Conservation (phyloP, 2,113 vertebrate genomes). For the Emberiza fucata region DNA sequence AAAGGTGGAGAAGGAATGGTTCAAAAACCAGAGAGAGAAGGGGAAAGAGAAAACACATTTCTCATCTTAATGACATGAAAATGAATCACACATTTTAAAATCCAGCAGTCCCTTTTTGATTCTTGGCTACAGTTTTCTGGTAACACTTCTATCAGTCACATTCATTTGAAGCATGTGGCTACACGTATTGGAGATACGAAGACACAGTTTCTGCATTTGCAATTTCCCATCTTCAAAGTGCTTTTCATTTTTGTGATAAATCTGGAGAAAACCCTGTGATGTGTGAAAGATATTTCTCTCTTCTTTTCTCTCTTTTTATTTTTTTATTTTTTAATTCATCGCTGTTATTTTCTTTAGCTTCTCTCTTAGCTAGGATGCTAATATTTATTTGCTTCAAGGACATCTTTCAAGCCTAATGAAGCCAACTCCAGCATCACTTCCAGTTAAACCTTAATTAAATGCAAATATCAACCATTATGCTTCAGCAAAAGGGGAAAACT, state of each 20-base stretch:
- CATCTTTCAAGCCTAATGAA: constrained; percentile 11
- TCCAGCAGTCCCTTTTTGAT: neutral
- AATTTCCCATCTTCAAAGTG: neutral
- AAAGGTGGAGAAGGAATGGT: neutral
- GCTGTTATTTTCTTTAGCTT: neutral
- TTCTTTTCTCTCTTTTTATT: neutral
- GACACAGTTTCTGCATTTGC: constrained; percentile 17
- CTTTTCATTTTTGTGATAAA: constrained; percentile 8
- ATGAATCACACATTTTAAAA: constrained; percentile 34
- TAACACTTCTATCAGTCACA: constrained; percentile 55
- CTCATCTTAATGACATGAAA: neutral
- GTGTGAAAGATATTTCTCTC: neutral
- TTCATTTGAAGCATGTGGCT: neutral
- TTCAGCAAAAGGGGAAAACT: constrained; percentile 13
- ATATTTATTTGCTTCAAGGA: constrained; percentile 49
- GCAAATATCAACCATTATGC: neutral
- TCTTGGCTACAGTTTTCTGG: neutral
- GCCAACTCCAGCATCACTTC: neutral
- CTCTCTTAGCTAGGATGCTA: neutral
- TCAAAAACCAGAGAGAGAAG: neutral
- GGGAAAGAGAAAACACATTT: neutral
- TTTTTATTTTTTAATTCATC: neutral
- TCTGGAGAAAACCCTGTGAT: constrained; percentile 20
- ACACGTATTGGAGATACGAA: neutral
- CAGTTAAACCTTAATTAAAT: constrained; percentile 42